These are phyloP conservation scores for Polypedilum pembai DNA, from an alignment of 1,140 invertebrate species.

Conservation along the genomic window DNA sequence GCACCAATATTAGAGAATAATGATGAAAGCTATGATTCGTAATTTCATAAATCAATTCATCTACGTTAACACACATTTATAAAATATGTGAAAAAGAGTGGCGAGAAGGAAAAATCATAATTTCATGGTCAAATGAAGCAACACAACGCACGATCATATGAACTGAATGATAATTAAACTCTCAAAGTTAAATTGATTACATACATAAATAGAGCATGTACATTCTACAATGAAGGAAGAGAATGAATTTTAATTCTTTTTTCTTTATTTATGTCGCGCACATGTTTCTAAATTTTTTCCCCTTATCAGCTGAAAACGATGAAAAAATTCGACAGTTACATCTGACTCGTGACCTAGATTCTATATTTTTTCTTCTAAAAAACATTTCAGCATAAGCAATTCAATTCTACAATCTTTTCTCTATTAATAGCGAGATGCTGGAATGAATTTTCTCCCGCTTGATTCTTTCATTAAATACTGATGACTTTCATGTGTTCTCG, in stretches of 20 bases:
- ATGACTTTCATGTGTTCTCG: constrained; percentile 10
- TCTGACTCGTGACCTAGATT: constrained; percentile 10
- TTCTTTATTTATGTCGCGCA: neutral
- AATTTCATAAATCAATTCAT: neutral
- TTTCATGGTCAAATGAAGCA: constrained; percentile 15
- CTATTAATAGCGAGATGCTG: constrained; percentile 2
- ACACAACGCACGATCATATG: neutral
- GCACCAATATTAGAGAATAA: no score
- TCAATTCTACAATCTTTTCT: neutral
- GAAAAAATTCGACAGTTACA: constrained; percentile 10
- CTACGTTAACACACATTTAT: neutral
- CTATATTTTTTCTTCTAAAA: neutral
- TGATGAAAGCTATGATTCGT: neutral
- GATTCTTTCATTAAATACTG: neutral
- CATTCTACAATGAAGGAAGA: neutral
- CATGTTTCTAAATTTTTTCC: neutral
- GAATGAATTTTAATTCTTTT: neutral
- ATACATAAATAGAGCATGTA: neutral
- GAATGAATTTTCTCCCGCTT: neutral
- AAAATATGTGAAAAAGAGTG: no score
- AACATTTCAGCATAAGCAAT: no score
- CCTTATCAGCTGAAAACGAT: neutral
- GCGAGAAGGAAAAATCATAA: neutral
- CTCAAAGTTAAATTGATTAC: constrained; percentile 12
- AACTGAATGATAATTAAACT: constrained; percentile 8